Conservation (phyloP, 2,888 invertebrate genomes). For the Nysson spinosus region DNA sequence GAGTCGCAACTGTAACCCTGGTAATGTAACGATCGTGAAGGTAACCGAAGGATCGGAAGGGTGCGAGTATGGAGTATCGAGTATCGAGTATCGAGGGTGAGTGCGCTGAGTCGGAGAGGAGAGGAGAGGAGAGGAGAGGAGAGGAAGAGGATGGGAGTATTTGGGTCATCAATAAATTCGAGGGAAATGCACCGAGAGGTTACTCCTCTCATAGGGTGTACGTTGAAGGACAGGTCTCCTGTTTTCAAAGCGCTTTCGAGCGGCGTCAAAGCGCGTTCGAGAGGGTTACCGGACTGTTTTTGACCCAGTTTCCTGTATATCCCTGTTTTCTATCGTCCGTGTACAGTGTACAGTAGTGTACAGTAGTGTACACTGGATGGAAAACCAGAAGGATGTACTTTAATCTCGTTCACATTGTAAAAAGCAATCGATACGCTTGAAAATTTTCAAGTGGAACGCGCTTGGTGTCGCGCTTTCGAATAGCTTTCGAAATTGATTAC, state of each 20-base stretch:
- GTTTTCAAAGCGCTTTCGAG: constrained; percentile 53
- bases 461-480: too few relatives aligned
- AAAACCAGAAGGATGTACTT: constrained; percentile 9
- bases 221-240: constrained; percentile 7
- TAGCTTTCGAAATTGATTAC: too few relatives aligned
- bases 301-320: constrained; percentile 49
- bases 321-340: constrained; percentile 34
- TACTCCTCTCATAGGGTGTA: constrained; percentile 4
- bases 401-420: too few relatives aligned
- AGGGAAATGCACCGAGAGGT: constrained; percentile 44
- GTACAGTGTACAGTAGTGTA: too few relatives aligned
- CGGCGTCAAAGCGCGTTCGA: constrained; percentile 42
- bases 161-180: constrained; percentile 52
- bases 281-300: constrained; percentile 45
- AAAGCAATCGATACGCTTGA: too few relatives aligned
- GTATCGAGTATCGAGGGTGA: too few relatives aligned
- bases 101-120: too few relatives aligned
- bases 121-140: constrained; percentile 2
- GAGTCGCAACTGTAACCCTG: too few relatives aligned
- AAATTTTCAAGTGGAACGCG: too few relatives aligned
- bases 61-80: too few relatives aligned
- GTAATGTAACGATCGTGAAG: too few relatives aligned
- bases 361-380: constrained; percentile 14
- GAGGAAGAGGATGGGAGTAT: constrained; percentile 24
- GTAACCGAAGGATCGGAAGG: too few relatives aligned